Conservation (phyloP, 2,888 invertebrate species). For the Orthosia gracilis region DNA sequence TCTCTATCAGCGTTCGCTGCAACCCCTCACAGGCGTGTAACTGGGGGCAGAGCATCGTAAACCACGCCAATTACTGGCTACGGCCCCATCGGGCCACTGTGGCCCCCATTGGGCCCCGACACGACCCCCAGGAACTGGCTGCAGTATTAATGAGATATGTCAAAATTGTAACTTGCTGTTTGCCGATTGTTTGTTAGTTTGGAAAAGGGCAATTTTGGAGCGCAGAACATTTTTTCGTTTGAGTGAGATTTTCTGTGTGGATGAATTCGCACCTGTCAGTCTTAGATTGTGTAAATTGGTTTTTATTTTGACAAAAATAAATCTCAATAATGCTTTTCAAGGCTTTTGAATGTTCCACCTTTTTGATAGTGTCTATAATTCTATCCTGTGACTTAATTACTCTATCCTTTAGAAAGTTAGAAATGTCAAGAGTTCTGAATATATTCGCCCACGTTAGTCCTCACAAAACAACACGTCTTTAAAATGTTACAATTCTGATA, state of each 20-base stretch:
- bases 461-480: not conserved
- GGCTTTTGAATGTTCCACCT: no score
- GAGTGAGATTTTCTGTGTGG: not conserved
- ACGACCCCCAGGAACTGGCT: conserved; percentile 27
- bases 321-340: no score
- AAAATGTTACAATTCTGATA: conserved; percentile 11
- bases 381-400: no score
- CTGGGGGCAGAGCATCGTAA: conserved; percentile 67
- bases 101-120: conserved; percentile 14
- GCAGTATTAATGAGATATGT: conserved; percentile 57
- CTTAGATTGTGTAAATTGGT: not conserved
- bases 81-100: conserved; percentile 51
- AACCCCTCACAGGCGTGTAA: conserved; percentile 27
- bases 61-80: conserved; percentile 74
- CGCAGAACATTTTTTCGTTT: not conserved
- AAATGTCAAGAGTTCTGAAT: not conserved
- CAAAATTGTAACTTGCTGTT: conserved; percentile 50
- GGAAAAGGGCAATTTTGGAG: conserved; percentile 18
- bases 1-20: conserved; percentile 51
- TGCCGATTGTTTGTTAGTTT: conserved; percentile 43
- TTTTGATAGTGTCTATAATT: no score
- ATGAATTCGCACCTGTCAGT: not conserved
- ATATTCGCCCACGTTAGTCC: not conserved
- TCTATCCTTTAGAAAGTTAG: not conserved
- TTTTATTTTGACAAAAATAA: not conserved